phyloP scores from a whole-genome alignment of 2,888 invertebrate genomes.

The Brachyopa scutellaris region DNA sequence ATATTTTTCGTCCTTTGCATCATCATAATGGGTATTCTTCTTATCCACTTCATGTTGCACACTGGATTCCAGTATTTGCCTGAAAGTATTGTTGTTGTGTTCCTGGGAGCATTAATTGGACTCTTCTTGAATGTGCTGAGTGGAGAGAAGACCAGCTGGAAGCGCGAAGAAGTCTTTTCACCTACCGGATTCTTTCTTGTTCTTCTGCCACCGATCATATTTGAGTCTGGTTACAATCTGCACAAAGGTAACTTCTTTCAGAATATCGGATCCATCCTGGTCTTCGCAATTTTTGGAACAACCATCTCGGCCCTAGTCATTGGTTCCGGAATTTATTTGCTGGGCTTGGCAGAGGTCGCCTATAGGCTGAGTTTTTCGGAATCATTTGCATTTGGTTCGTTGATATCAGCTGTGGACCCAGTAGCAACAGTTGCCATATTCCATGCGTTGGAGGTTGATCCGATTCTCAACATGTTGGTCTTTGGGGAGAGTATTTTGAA shows the following conservation, averaged over 20 bases:
- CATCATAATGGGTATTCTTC: conserved; percentile 94
- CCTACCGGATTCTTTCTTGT: conserved; percentile 99
- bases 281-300: conserved; percentile 98
- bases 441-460: conserved; percentile 98
- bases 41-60: conserved; percentile 97
- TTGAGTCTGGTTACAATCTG: conserved; percentile 99
- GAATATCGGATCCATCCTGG: conserved; percentile 98
- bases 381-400: conserved; percentile 98
- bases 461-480: conserved; percentile 99
- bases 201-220: conserved; percentile 98
- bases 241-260: conserved; percentile 98
- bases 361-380: conserved; percentile 96
- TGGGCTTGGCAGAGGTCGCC: conserved; percentile 95
- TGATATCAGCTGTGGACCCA: conserved; percentile 98
- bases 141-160: conserved; percentile 94
- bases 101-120: conserved; percentile 96
- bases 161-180: conserved; percentile 98
- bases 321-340: conserved; percentile 96
- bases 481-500: conserved; percentile 93
- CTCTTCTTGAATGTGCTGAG: conserved; percentile 94
- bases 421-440: conserved; percentile 99
- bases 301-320: conserved; percentile 98
- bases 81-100: conserved; percentile 98
- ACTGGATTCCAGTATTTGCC: conserved; percentile 98
- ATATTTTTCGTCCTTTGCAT: conserved; percentile 99